Evolutionary conservation across 2,113 vertebrate genomes (phyloP), one percentile per base, ranked within the genome.

Genomic region (Micronycteris hirsuta): DNA sequence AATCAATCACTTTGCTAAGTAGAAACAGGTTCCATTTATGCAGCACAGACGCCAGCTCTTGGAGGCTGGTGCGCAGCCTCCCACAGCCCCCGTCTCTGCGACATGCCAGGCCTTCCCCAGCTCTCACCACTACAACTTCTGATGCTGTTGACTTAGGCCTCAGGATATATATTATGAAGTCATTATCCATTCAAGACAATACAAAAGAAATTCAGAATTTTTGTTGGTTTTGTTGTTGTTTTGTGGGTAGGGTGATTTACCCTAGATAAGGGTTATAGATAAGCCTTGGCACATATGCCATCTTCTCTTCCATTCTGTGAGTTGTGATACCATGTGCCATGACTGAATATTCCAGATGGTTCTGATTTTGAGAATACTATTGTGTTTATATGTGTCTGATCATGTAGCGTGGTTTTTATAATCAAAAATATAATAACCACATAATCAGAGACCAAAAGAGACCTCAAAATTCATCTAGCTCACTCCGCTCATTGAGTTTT

Each of bases 31-130:
- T 54, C n/a, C 47, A 5, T 68, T 12, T 28, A 0, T 0, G 0
- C 0, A 67, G 5, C 17, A 47, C 1, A 20, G 8, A 22, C 4
- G 52, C 41, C 15, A 49, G 7, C 26, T 77, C 26, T 24, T 3
- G 4, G 26, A 71, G 24, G 1, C n/a, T 26, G 13, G 5, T 47
- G 10, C 0, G 6, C n/a, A 5, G 0, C 11, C 61, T n/a, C 10
- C 8, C 26, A 71, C 13, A 17, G 26, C 33, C 14, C 2, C 26
- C 7, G 33, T 82, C 33, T 49, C 63, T 71, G 8, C 3, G 9
- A 11, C 22, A 24, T 54, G 36, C 8, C 76, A 8, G 28, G 10
- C 9, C 47, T 86, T 63, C 7, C 7, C 49, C 41, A 24, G 4
- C 31, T 63, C 4, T 67, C 10, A 28, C 2, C 10, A 38, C 13